These are phyloP conservation scores for Coecobrya sp. DNA, from an alignment of 2,888 invertebrate species.

Conservation along the genomic window DNA sequence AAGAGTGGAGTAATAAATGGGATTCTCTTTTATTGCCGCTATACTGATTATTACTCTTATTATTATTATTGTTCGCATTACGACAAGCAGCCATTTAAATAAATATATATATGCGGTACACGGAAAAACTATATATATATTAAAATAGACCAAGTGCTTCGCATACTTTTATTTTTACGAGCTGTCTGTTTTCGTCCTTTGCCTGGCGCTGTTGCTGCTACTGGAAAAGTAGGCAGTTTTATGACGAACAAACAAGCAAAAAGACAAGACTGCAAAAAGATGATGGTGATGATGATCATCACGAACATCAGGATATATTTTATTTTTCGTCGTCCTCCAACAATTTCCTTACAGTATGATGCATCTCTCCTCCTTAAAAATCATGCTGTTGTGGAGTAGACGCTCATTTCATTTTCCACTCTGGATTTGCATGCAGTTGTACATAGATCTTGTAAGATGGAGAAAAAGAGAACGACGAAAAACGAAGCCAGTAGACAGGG, in stretches of 20 bases:
- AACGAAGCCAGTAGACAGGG: not conserved
- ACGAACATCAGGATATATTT: not conserved
- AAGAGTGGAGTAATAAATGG: not conserved
- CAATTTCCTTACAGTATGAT: not conserved
- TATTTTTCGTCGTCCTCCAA: constrained; percentile 20
- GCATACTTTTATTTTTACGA: not conserved
- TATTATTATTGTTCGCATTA: not conserved
- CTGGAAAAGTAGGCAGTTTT: constrained; percentile 23
- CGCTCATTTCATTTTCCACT: not conserved
- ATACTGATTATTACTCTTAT: not conserved
- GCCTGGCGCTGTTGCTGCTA: not conserved
- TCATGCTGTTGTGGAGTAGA: not conserved
- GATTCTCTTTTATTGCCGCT: not conserved
- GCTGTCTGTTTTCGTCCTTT: not conserved
- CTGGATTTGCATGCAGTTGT: not conserved
- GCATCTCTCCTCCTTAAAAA: not conserved
- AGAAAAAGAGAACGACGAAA: not conserved
- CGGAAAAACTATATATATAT: too few relatives aligned
- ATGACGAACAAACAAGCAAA: constrained; percentile 35
- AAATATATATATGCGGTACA: not conserved
- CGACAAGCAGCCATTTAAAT: not conserved
- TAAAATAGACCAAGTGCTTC: not conserved
- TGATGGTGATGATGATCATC: constrained; percentile 13
- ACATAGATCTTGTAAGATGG: not conserved
- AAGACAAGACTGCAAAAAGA: constrained; percentile 22